Evolutionary conservation across 2,113 vertebrate species (phyloP), one percentile per base, ranked within the genome.

Genomic region (Epinephelus fuscoguttatus): DNA sequence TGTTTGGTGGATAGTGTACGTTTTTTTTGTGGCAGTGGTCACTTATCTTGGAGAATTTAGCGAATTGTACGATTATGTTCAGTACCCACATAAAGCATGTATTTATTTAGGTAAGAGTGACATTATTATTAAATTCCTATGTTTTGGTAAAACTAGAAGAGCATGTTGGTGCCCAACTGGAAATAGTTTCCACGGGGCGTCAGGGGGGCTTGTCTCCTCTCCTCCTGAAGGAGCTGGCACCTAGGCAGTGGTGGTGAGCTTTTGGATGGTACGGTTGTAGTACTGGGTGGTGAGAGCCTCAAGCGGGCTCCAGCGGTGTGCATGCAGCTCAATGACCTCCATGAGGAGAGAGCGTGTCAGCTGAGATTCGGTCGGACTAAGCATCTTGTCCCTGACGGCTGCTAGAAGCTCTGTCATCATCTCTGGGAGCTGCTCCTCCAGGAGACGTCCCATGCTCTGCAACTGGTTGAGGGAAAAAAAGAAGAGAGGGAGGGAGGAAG

Each of bases 221-320:
- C 47, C 70, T 71, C 74, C 40, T 6, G 42, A 3, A n/a, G 56
- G 64, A 52, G 74, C 70, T 69, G 80, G 72, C 68, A 66, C 63
- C 84, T 89, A 90, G 84, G 90, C 85, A 64, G 89, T 83, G 81
- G 97, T 96, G 3, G 98, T 99, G 92, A 99, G 97, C 96, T 98
- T 99, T 81, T 98, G 97, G 96, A 99, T 99, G 96, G 98, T 99
- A 88, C 97, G 97, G 96, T 99, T 97, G 96, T 99, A 99, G 97
- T 99, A 99, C 81, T 99, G 98, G 0, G 96, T 97, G 94, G 98
- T 99, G 90, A 97, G 96, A 42, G 97, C 96, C 1, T 96, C 98
- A 93, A 99, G 95, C 57, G 98, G 98, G 94, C 96, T 97, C 98
- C 98, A 99, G 94, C 93, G 96, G 94, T 99, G 98, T 88, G 98